Conservation (phyloP, 2,113 vertebrate species). For the Gorsachius goisagi region DNA sequence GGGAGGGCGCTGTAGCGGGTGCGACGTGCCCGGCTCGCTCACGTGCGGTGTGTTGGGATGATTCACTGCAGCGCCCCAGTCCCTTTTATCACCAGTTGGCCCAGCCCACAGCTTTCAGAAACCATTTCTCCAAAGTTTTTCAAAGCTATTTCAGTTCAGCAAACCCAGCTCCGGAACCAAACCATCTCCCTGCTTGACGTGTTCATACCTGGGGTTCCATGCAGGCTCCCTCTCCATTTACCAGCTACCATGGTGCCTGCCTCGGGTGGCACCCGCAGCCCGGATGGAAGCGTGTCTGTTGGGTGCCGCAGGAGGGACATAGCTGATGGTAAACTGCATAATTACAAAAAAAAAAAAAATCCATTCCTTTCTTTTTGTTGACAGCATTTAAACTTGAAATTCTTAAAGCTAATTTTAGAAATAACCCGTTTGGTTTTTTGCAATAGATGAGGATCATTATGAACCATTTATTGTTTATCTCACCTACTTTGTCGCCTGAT, state of each 20-base stretch:
- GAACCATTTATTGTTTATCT: background rate
- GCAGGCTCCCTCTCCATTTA: background rate
- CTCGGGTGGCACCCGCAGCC: background rate
- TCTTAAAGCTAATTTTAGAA: background rate
- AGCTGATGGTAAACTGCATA: background rate
- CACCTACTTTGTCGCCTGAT: background rate
- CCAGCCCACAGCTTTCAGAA: background rate
- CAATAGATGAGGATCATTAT: background rate
- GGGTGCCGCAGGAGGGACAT: background rate
- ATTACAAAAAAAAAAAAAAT: background rate
- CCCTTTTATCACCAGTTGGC: background rate
- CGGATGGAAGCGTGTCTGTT: rapidly evolving
- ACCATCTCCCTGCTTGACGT: rapidly evolving
- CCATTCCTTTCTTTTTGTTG: background rate
- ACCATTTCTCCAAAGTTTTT: background rate
- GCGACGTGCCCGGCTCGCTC: rapidly evolving
- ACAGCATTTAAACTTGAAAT: background rate
- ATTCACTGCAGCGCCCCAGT: background rate
- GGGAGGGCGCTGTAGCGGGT: rapidly evolving
- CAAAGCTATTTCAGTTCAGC: background rate
- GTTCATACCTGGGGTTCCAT: rapidly evolving
- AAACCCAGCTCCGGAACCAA: background rate
- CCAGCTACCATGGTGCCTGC: background rate
- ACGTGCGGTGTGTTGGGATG: background rate
- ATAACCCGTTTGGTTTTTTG: background rate